Evolutionary conservation across 2,113 vertebrate species (phyloP), one percentile per base, ranked within the genome.

Genomic region (Tachysurus vachellii): DNA sequence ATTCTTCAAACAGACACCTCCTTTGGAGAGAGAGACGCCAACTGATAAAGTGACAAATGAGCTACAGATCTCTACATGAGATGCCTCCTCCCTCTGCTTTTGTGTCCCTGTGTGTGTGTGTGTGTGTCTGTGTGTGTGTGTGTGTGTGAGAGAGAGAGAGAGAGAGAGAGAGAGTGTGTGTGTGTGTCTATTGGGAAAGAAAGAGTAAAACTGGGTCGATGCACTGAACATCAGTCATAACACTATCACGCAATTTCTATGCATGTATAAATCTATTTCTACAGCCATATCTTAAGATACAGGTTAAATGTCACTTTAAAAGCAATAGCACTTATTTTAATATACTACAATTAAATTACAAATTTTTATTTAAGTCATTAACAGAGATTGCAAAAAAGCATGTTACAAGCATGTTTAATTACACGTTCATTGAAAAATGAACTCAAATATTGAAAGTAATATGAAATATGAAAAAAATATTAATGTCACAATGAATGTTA

Each of bases 1-100:
- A 98, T 98, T 98, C 96, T 97, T 99, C 97, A 99, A 97, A 98
- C 77, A 93, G 97, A 99, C 96, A 97, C 92, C 95, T 96, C 96
- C 96, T 95, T 96, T 96, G 95, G 96, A 96, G 97, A 95, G 93
- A 96, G 93, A 96, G 96, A 96, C 96, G 96, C 95, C 93, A 92
- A 94, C 94, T 95, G 96, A 97, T 97, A 97, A 97, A 95, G 96
- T 97, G 97, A 99, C 96, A 98, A 98, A 98, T 90, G 96, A 98
- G 96, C 93, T 92, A 91, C 91, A 94, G 90, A 94, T 94, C 93
- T 95, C 94, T 94, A 96, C 94, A 95, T 91, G 94, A 92, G 91
- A 87, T 53, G 16, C 61, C 80, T 86, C 77, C 64, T 66, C 80
- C 57, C 84, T 77, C 50, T 16, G n/a, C 79, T 61, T 70, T 66